Base-by-base conservation (phyloP, 1,140 invertebrate genomes). In the Thaumetopoea pityocampa region DNA sequence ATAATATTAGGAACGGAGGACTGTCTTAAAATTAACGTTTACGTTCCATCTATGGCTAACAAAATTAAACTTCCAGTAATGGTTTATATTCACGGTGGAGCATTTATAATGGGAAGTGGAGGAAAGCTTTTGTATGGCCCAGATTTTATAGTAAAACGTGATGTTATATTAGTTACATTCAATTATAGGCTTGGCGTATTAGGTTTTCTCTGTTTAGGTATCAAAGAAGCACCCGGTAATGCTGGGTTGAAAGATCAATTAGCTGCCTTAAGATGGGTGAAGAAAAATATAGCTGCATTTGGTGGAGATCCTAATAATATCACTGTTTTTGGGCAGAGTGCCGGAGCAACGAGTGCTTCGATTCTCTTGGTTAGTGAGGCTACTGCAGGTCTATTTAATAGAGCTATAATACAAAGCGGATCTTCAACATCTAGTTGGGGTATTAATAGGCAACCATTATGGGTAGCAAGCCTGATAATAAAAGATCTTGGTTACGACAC, bases 161-260 rank as follows among this genome's bases (percentile, higher is more conserved):
- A 90, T 33, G 84, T 92, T 1, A 87, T 93, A 22, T 26, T 93
- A 7, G 90, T 93, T 1, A 90, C 89, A 3, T 83, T 92, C 15
- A 92, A 93, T 61, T 93, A 89, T 52, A 85, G 92, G 53, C 64
- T 91, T 16, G 90, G 90, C 11, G 77, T 85, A 14, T 67, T 90
- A 35, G 91, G 91, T 17, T 92, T 90, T 55, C 55, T 91, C 0
- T 90, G 89, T 41, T 86, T 88, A n/a, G 76, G 64, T 6, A 88
- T 87, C 35, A 76, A 81, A 47, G 79, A 74, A 43, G 88, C 86
- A 3, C 88, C 87, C 1, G 88, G 88, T 24, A 90, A 90, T 41
- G 84, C 70, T 10, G 89, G 88, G 2, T 44, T 90, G 12, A 89
- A 89, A 49, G 89, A 90, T 47, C 87, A 89, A 52, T 71, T 87